phyloP scores from a whole-genome alignment of 2,113 vertebrate species.

The Dipodomys ordii region DNA sequence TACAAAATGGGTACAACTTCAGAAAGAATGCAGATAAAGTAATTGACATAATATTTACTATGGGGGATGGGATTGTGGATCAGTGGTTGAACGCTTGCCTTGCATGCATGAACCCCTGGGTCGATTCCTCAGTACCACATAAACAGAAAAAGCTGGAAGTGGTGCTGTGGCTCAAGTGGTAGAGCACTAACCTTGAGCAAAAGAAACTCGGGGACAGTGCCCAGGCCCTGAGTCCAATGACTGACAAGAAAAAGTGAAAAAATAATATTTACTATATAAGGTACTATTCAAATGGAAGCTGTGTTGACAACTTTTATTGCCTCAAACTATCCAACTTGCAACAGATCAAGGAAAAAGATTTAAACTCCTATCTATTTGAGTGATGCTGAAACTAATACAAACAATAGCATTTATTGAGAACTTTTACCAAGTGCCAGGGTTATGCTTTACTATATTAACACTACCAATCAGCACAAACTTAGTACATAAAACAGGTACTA shows the following conservation, averaged over 20 bases:
- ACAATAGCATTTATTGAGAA: neutral
- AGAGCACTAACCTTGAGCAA: too few species aligned
- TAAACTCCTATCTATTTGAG: neutral
- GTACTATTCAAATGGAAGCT: neutral
- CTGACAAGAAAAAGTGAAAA: too few species aligned
- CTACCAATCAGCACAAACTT: neutral
- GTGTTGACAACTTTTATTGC: neutral
- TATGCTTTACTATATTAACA: neutral
- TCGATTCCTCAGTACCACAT: too few species aligned
- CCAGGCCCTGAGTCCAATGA: too few species aligned
- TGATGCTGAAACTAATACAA: neutral
- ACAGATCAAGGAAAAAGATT: neutral
- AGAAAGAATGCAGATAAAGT: neutral
- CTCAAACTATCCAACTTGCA: neutral
- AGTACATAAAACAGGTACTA: neutral
- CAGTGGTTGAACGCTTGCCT: too few species aligned
- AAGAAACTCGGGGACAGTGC: too few species aligned
- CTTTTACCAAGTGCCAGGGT: neutral
- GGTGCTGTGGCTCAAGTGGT: too few species aligned
- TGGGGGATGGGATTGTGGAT: too few species aligned
- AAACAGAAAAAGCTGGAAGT: too few species aligned
- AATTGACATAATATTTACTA: neutral
- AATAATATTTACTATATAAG: neutral
- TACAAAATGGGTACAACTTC: constrained; percentile 55
- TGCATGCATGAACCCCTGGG: too few species aligned